A percentile compares a stretch with the other conserved stretches of the same genome.
phyloP scores from a whole-genome alignment of 2,113 vertebrate species.

The Ovis canadensis region DNA sequence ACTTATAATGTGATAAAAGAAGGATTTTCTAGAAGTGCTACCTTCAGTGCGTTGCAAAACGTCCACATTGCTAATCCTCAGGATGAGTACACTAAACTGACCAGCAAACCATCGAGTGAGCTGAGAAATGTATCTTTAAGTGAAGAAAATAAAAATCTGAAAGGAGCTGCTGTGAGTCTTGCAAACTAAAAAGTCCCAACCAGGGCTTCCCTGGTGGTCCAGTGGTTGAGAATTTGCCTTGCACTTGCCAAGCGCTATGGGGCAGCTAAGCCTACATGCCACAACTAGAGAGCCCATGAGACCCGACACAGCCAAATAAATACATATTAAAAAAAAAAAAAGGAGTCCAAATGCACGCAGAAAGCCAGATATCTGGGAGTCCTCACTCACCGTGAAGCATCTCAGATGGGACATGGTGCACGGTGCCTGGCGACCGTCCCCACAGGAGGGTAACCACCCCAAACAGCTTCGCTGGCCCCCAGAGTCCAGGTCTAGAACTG shows the following conservation, averaged over 20 bases:
- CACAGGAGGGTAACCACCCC: accelerated
- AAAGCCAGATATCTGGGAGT: accelerated
- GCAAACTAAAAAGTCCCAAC: too few species aligned
- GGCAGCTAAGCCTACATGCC: not conserved
- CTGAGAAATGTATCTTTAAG: not conserved
- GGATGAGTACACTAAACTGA: not conserved
- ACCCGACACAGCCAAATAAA: not conserved
- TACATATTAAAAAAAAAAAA: not conserved
- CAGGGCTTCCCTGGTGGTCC: not conserved
- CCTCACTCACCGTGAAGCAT: too few species aligned
- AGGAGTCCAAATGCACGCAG: accelerated
- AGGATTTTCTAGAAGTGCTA: not conserved
- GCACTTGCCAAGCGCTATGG: too few species aligned
- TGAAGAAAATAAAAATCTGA: not conserved
- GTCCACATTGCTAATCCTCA: not conserved
- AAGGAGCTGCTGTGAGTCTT: not conserved
- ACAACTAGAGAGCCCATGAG: not conserved
- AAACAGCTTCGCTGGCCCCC: not conserved
- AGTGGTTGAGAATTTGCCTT: not conserved
- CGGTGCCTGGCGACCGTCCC: not conserved
- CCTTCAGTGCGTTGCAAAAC: not conserved
- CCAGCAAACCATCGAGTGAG: not conserved
- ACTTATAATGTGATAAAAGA: not conserved
- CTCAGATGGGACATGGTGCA: too few species aligned
- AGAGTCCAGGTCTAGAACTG: not conserved